A percentile compares a stretch with the other conserved stretches of the same genome.
These are phyloP conservation scores for Sarotherodon lohbergeri DNA, from an alignment of 2,113 vertebrate species.

Conservation along the genomic window DNA sequence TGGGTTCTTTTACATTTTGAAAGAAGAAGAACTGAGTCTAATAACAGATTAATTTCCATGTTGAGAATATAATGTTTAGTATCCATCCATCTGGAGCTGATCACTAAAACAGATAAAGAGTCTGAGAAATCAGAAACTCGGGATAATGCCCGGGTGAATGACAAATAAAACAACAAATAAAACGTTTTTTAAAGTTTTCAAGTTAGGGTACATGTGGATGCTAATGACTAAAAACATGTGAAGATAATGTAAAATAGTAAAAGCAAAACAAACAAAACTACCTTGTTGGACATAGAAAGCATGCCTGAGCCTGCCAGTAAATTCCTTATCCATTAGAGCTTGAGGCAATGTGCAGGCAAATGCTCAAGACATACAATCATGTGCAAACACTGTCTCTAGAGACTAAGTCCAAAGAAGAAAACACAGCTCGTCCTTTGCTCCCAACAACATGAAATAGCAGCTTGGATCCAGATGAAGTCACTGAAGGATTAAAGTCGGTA, in stretches of 20 bases:
- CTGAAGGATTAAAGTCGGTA: slow-evolving; percentile 51
- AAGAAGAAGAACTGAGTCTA: neutral
- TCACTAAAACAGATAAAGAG: neutral
- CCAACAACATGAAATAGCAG: neutral
- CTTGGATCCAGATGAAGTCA: neutral
- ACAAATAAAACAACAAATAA: neutral
- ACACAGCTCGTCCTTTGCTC: neutral
- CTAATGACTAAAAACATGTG: neutral
- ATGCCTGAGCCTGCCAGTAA: slow-evolving; percentile 4
- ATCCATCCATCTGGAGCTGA: neutral
- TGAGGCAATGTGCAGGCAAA: slow-evolving; percentile 13
- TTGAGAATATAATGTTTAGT: neutral
- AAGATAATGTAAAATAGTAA: neutral
- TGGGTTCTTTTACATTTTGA: fast-evolving
- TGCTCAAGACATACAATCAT: neutral
- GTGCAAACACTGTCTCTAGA: neutral
- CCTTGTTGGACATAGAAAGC: neutral
- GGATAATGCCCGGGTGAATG: neutral
- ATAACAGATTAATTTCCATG: fast-evolving
- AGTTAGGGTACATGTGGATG: neutral
- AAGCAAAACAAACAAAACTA: neutral
- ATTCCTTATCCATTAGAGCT: slow-evolving; percentile 22
- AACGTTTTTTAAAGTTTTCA: neutral
- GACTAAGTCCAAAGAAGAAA: neutral
- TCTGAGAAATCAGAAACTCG: neutral